Evolutionary conservation across 1,140 invertebrate species (phyloP), one percentile per base, ranked within the genome.

Genomic region (Bombus confusus): DNA sequence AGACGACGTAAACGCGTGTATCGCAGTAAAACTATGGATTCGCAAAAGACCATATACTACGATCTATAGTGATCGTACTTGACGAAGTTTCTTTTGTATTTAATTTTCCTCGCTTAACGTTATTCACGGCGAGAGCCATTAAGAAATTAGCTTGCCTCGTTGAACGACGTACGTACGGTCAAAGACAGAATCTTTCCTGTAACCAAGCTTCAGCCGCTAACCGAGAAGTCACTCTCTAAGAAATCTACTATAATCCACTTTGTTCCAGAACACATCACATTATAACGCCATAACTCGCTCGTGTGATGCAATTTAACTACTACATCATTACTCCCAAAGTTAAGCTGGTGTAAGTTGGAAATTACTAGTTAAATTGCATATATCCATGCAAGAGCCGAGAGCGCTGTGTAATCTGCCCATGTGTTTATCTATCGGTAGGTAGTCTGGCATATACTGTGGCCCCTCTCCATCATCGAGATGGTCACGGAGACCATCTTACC

Each of bases 321-420:
- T 90, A 94, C 93, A 92, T 94, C 92, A 94, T 95, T 94, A 94
- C 92, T 91, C 85, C 87, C 88, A 88, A 95, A 95, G 93, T 95
- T 95, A 93, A 92, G 91, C 91, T 87, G 93, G 93, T 94, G 94
- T 94, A 94, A 94, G 93, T 94, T 95, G 83, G 93, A 94, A 95
- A 95, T 95, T 95, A 94, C 93, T 93, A 93, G 93, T 94, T 94
- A 94, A 94, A 94, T 94, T 94, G 94, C 93, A 91, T 95, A 93
- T 92, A 93, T 92, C 93, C 93, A 94, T 93, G 92, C 89, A 88
- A 91, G 91, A 92, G 92, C 92, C 92, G 91, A 90, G 90, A 93
- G 92, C 91, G 87, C 69, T 91, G 81, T 92, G 91, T 94, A 94
- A 94, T 93, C 93, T 94, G 92, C 91, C 91, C 92, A 94, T 94